Conservation (phyloP, 1,140 invertebrate genomes). For the Solen grandis region DNA sequence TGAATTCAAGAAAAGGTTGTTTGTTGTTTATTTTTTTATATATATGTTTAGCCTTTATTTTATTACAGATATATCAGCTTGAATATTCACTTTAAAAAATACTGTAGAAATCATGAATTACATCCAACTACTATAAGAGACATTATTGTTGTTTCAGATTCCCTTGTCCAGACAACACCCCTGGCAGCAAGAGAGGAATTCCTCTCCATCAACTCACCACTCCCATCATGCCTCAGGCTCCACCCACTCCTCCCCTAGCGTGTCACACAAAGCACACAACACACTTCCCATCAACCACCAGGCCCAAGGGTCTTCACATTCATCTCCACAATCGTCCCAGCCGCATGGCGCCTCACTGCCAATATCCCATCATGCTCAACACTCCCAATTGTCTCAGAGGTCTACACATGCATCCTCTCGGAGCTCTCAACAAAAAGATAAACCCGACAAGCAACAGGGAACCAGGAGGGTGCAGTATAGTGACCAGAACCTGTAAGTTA, state of each 20-base stretch:
- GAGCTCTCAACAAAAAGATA: neutral
- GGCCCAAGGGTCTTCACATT: neutral
- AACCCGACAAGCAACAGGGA: neutral
- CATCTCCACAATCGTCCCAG: neutral
- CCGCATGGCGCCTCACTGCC: neutral
- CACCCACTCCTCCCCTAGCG: conserved; percentile 27
- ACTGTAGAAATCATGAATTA: too few species aligned
- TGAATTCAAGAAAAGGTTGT: neutral
- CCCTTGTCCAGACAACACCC: conserved; percentile 69
- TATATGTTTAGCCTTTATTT: neutral
- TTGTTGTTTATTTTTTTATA: neutral
- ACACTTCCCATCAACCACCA: neutral
- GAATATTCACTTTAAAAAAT: too few species aligned
- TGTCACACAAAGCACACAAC: neutral
- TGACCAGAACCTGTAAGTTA: conserved; percentile 44
- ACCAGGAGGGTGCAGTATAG: conserved; percentile 47
- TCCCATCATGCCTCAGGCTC: too few species aligned
- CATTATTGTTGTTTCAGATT: conserved; percentile 52
- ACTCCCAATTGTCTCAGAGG: conserved; percentile 24
- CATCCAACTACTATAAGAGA: neutral
- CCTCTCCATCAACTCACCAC: too few species aligned
- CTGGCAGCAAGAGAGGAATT: conserved; percentile 71
- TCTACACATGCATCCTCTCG: neutral
- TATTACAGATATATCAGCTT: too few species aligned
- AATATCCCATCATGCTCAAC: conserved; percentile 7